Base-by-base conservation (phyloP, 2,888 invertebrate species). In the Rutpela maculata region DNA sequence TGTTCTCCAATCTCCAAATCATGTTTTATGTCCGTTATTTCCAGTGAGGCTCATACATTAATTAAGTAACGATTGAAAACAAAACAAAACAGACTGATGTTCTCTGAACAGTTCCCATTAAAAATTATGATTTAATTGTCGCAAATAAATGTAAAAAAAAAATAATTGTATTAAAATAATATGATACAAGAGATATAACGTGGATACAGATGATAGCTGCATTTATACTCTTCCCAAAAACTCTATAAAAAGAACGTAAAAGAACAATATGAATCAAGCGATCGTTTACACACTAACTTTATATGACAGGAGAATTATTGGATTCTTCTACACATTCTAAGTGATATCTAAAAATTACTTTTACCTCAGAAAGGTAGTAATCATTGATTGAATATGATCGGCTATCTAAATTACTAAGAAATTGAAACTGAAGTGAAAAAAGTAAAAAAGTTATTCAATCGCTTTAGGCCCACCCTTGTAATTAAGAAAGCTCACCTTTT, bases 401-500 rank as follows among this genome's bases (percentile, higher is more conserved):
- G 1, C 17, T 57, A 19, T 57, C 18, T 22, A 59, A 59, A 19
- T 59, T 59, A 59, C 56, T 19, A 59, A 59, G 59, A 59, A 59
- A 18, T 59, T 59, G 59, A 59, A 59, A 59, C 19, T 19, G 19
- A 59, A 18, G 9, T 3, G 22, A 10, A 59, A 59, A 59, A 59
- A 59, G 59, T 59, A 59, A 59, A 19, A 59, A 22, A 59, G 19
- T 18, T 22, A 59, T 18, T 22, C 22, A 59, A 59, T 59, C 59
- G 5, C 22, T 22, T 22, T 59, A 50, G n/a, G 11, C 19, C 59
- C 19, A 15, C 59, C 59, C 18, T 19, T 7, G 17, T 66, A 66
- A 66, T 66, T 66, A 66, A 66, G 65, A 50, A 66, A 22, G 50
- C 65, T 66, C 19, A 43, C 65, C 43, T 35, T 50, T 66, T 43